Percentiles rank a stretch among this genome's conserved stretches.
Conservation (phyloP, 2,797 vertebrate genomes). For the Loris lydekkerianus region DNA sequence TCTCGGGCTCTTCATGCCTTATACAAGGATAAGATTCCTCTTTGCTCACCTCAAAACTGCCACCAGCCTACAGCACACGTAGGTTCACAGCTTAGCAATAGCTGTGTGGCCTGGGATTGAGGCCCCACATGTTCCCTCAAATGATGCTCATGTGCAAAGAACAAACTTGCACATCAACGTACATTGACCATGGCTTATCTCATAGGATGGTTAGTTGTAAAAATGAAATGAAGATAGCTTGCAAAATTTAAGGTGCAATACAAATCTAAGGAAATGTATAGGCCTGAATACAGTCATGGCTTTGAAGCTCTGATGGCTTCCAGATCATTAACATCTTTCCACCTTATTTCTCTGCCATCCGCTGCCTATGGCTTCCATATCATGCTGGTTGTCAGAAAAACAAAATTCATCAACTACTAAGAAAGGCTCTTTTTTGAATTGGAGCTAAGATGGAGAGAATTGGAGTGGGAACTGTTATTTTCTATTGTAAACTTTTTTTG, state of each 20-base stretch:
- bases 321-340: not conserved
- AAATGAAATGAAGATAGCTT: not conserved
- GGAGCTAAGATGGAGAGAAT: not conserved
- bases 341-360: not conserved
- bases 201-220: not conserved
- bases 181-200: not conserved
- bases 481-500: not conserved
- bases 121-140: not conserved
- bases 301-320: not conserved
- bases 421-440: slow-evolving; percentile 5
- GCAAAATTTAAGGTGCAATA: not conserved
- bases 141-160: not conserved
- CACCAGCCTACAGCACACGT: fast-evolving
- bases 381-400: slow-evolving; percentile 6
- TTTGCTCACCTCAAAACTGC: not conserved
- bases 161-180: no score
- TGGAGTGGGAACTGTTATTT: not conserved
- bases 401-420: not conserved
- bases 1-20: not conserved
- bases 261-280: not conserved
- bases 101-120: not conserved
- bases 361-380: not conserved
- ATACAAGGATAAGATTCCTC: not conserved
- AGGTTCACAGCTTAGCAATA: not conserved
- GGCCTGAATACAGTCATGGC: not conserved